phyloP scores from a whole-genome alignment of 92 coral and sea anemone species.

The Pocillopora grandis region DNA sequence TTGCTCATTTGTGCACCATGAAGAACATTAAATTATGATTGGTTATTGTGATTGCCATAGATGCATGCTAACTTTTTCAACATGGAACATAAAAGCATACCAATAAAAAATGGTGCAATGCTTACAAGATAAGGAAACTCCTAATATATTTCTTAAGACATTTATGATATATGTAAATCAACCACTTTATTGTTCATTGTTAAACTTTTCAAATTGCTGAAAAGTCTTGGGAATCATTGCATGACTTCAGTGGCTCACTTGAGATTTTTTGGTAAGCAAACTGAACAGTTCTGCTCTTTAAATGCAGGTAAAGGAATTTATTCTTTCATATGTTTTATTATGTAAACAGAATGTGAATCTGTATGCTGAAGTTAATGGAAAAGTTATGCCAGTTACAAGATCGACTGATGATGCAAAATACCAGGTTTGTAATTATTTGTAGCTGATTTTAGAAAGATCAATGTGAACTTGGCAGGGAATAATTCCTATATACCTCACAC shows the following conservation, averaged over 20 bases:
- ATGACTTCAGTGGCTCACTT: background rate
- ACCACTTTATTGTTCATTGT: constrained; percentile 27
- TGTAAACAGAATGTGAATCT: constrained; percentile 70
- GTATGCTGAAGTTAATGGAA: constrained; percentile 97
- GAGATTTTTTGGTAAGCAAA: background rate
- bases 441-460: background rate
- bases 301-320: background rate
- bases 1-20: no score
- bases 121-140: no score
- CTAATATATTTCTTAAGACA: background rate
- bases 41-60: no score
- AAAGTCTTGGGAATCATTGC: constrained; percentile 9
- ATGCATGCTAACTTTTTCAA: no score
- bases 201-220: background rate
- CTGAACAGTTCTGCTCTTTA: background rate
- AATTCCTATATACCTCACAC: no score
- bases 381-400: constrained; percentile 88
- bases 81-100: no score
- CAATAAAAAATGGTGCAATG: no score
- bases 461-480: no score
- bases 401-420: constrained; percentile 83
- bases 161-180: constrained; percentile 31
- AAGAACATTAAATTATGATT: no score
- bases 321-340: background rate
- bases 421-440: constrained; percentile 63